Base-by-base conservation (phyloP, 2,113 vertebrate species). In the Ovis canadensis region DNA sequence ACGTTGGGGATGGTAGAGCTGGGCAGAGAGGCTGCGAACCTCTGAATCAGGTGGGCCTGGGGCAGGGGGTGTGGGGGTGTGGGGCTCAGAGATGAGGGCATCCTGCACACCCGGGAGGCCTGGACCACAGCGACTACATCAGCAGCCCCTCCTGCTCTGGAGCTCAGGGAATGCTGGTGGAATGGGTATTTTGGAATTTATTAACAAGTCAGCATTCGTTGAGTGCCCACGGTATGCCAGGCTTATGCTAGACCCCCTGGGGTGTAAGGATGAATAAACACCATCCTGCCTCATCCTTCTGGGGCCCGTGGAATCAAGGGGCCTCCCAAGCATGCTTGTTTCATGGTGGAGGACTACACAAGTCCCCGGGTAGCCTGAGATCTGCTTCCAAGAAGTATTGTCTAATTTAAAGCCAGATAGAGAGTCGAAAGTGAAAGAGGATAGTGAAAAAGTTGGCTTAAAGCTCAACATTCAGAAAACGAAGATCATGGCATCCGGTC, bases 141-240 rank as follows among this genome's bases (percentile, higher is more conserved):
- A 12, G n/a, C 2, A 19, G 0, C 43, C 7, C 1, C 15, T 31
- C 6, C 21, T 3, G 11, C 64, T 48, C 43, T 40, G 25, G 77
- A 29, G 16, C 77, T 85, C 83, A 78, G 1, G 29, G 3, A 36
- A 9, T 1, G 54, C 62, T 60, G 77, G 12, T 16, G 2, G 36
- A 43, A 25, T 1, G 25, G 11, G n/a, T 19, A 3, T 16, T 62
- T 57, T 14, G 50, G 84, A 33, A 45, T 52, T 90, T n/a, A 12
- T n/a, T 7, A 57, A 48, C 0, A 0, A 11, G 4, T 31, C 48
- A 40, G 45, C 0, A 0, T 77, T 57, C 16, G 16, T 3, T 31
- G 57, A 27, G 91, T 2, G 2, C 13, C 27, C 8, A 7, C 17
- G 43, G 16, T 29, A 3, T 48, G 31, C 45, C 4, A 31, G 40